Evolutionary conservation across 1,140 invertebrate genomes (phyloP).

Genomic region (Dinothrombium tinctorium): DNA sequence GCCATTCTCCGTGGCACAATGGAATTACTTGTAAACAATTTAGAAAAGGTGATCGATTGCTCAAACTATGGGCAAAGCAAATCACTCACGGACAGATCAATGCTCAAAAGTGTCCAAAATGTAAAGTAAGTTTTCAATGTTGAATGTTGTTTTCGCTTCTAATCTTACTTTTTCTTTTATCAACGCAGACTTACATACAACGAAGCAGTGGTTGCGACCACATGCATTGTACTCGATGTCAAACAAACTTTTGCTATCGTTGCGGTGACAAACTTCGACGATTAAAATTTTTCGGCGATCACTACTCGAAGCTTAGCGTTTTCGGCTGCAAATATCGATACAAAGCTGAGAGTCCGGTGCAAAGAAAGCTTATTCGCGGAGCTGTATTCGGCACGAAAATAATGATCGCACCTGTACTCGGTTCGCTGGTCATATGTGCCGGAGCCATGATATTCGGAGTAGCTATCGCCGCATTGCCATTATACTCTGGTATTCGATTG

Average conservation of each 20-base stretch:
- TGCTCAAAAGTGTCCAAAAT: constrained; percentile 25
- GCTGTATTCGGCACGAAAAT: constrained; percentile 23
- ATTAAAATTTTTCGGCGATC: constrained; percentile 23
- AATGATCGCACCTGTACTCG: constrained; percentile 18
- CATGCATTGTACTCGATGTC: constrained; percentile 23
- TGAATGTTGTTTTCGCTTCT: not conserved
- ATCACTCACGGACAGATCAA: constrained; percentile 22
- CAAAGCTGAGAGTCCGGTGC: constrained; percentile 20
- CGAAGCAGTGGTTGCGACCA: constrained; percentile 24
- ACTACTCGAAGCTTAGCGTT: constrained; percentile 22
- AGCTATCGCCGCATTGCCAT: constrained; percentile 19
- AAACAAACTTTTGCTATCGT: constrained; percentile 24
- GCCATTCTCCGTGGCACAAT: constrained; percentile 24
- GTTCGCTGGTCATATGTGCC: constrained; percentile 18
- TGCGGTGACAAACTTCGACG: constrained; percentile 22
- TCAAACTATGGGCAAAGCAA: constrained; percentile 23
- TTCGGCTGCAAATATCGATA: constrained; percentile 25
- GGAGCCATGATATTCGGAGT: constrained; percentile 18
- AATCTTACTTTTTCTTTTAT: not conserved
- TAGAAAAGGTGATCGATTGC: constrained; percentile 21
- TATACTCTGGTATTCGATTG: constrained; percentile 18
- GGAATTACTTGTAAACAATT: constrained; percentile 23
- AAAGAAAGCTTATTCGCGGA: constrained; percentile 22
- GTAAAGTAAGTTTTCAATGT: constrained; percentile 20
- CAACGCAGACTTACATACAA: constrained; percentile 23